phyloP scores from a whole-genome alignment of 2,113 vertebrate species.

The Leiothrix lutea region DNA sequence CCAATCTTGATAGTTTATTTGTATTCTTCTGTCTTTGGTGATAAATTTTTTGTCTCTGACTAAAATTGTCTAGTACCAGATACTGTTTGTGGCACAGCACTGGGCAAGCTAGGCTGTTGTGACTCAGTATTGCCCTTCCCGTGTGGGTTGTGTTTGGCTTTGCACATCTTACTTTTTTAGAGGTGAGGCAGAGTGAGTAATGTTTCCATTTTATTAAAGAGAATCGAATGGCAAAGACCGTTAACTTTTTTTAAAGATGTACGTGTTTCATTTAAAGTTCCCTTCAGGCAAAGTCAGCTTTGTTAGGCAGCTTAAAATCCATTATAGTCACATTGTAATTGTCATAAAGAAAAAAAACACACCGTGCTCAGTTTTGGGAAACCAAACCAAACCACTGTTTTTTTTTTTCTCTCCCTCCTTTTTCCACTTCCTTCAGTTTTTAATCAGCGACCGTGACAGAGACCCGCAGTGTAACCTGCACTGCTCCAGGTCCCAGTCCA shows the following conservation, averaged over 20 bases:
- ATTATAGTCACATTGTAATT: background rate
- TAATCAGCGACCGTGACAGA: constrained; percentile 88
- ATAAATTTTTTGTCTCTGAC: background rate
- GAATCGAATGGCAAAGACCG: background rate
- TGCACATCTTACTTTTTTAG: constrained; percentile 7
- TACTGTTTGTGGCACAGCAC: background rate
- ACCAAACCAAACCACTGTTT: background rate
- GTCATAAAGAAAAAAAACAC: background rate
- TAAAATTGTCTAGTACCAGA: background rate
- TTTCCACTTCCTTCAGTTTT: constrained; percentile 79
- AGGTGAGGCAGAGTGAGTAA: constrained; percentile 41
- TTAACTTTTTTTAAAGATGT: background rate
- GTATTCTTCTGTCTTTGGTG: background rate
- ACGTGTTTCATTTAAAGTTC: background rate
- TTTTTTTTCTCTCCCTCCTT: background rate
- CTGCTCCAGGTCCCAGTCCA: constrained; percentile 86
- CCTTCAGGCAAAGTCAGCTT: constrained; percentile 1
- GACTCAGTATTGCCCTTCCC: constrained; percentile 52
- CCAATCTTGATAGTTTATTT: background rate
- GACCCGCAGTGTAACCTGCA: constrained; percentile 86
- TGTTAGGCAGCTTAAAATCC: background rate
- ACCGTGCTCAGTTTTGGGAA: background rate
- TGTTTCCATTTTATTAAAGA: constrained; percentile 29
- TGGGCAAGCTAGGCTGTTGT: background rate
- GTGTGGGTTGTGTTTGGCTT: constrained; percentile 37